These are phyloP conservation scores for Perognathus longimembris DNA, from an alignment of 2,113 vertebrate genomes.

Conservation along the genomic window DNA sequence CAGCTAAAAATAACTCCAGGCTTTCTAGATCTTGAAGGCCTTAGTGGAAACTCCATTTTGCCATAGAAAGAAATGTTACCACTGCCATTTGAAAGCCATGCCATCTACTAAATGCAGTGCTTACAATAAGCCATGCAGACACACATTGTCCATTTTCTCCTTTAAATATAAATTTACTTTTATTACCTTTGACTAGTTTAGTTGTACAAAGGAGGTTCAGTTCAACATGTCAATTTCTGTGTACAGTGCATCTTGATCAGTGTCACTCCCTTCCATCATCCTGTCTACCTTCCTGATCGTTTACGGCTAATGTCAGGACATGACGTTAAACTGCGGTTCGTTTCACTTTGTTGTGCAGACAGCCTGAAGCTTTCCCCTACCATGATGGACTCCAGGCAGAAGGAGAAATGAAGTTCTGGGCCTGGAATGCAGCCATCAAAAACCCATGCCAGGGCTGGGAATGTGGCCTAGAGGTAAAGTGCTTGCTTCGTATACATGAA, in stretches of 20 bases:
- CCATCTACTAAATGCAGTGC: accelerated
- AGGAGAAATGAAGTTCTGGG: background rate
- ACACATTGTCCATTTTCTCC: background rate
- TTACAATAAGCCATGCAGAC: background rate
- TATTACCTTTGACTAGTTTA: too few species aligned
- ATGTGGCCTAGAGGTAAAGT: too few species aligned
- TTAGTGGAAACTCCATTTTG: background rate
- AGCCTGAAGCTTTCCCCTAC: background rate
- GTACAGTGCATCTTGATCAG: too few species aligned
- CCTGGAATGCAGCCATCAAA: background rate
- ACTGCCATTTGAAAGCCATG: background rate
- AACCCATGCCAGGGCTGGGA: background rate
- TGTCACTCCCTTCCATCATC: too few species aligned
- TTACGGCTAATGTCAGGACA: background rate
- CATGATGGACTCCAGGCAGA: background rate
- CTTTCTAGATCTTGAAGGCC: background rate
- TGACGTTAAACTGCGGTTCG: background rate
- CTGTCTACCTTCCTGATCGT: background rate
- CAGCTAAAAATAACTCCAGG: background rate
- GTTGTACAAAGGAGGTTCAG: too few species aligned
- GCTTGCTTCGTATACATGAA: too few species aligned
- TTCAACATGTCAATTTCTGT: too few species aligned
- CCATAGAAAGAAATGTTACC: background rate
- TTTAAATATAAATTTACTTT: too few species aligned
- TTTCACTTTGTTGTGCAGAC: background rate